Conservation (phyloP, 2,888 invertebrate species). For the Lepidochrysops patricia region DNA sequence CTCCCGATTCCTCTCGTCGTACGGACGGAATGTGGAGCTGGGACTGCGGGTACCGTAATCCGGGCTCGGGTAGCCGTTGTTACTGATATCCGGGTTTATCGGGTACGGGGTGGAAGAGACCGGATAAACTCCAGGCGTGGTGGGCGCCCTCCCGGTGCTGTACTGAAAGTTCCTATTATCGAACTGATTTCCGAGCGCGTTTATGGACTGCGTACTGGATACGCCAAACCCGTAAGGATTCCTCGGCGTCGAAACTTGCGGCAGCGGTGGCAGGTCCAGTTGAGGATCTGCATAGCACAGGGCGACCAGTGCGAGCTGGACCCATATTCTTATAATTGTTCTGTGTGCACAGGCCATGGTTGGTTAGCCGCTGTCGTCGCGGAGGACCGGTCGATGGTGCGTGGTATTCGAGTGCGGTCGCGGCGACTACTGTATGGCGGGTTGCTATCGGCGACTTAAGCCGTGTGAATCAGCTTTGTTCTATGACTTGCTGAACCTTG, state of each 20-base stretch:
- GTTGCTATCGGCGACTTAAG: slow-evolving; percentile 41
- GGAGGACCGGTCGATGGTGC: slow-evolving; percentile 45
- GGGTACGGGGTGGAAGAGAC: slow-evolving; percentile 54
- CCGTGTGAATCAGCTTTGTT: slow-evolving; percentile 62
- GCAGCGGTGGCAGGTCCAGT: slow-evolving; percentile 72
- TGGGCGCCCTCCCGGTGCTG: slow-evolving; percentile 45
- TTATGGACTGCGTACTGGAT: slow-evolving; percentile 53
- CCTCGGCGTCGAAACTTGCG: slow-evolving; percentile 44
- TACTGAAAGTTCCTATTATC: slow-evolving; percentile 50
- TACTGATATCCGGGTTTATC: slow-evolving; percentile 63
- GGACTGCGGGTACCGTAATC: slow-evolving; percentile 48
- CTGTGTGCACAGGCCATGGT: slow-evolving; percentile 54
- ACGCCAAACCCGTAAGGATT: slow-evolving; percentile 50
- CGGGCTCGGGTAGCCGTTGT: slow-evolving; percentile 57
- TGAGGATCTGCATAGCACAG: slow-evolving; percentile 50
- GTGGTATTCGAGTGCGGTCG: slow-evolving; percentile 55
- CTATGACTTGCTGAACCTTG: slow-evolving; percentile 27
- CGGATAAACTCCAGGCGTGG: slow-evolving; percentile 43
- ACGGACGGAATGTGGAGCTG: slow-evolving; percentile 43
- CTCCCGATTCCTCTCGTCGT: slow-evolving; percentile 51
- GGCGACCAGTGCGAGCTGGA: slow-evolving; percentile 34
- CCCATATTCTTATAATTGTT: slow-evolving; percentile 39
- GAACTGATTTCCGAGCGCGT: slow-evolving; percentile 58
- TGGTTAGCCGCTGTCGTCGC: slow-evolving; percentile 30
- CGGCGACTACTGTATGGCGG: slow-evolving; percentile 48